Percentiles rank a stretch among this genome's conserved stretches.
These are phyloP conservation scores for Baccha elongata DNA, from an alignment of 2,888 invertebrate genomes.

Conservation along the genomic window DNA sequence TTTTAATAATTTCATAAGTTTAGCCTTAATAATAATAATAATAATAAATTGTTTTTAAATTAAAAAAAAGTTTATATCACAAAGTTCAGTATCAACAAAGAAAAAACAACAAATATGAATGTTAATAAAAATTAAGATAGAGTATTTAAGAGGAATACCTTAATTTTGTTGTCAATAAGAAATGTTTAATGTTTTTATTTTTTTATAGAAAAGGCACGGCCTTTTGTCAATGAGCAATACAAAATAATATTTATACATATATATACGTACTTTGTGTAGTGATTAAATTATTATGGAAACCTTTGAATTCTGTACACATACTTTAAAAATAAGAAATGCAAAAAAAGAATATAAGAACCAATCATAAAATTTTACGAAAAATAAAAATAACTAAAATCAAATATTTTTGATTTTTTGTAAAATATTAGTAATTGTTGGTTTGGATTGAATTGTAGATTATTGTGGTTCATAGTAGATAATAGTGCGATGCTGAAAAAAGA, in stretches of 20 bases:
- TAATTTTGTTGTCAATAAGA: slow-evolving; percentile 7
- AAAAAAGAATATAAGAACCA: background rate
- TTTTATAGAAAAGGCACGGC: slow-evolving; percentile 13
- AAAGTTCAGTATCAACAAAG: slow-evolving; percentile 25
- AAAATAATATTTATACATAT: background rate
- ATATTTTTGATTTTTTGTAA: too few species aligned
- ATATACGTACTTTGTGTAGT: slow-evolving; percentile 44
- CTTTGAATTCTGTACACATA: slow-evolving; percentile 6
- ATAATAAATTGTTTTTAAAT: slow-evolving; percentile 36
- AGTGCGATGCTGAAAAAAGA: too few species aligned
- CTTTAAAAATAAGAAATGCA: slow-evolving; percentile 12
- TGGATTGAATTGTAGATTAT: too few species aligned
- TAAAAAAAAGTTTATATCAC: slow-evolving; percentile 38
- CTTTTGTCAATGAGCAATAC: slow-evolving; percentile 50
- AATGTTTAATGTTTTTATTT: background rate
- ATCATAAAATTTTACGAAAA: slow-evolving; percentile 7
- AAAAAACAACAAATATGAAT: slow-evolving; percentile 7
- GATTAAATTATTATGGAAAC: slow-evolving; percentile 39
- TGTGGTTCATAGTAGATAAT: too few species aligned
- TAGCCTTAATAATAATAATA: slow-evolving; percentile 49
- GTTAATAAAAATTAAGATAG: slow-evolving; percentile 10
- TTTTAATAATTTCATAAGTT: slow-evolving; percentile 54
- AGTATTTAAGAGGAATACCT: slow-evolving; percentile 13
- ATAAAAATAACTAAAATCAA: background rate
- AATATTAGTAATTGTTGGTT: too few species aligned